Evolutionary conservation across 2,888 invertebrate species (phyloP).

Genomic region (Spatulosminthurus flaviceps): DNA sequence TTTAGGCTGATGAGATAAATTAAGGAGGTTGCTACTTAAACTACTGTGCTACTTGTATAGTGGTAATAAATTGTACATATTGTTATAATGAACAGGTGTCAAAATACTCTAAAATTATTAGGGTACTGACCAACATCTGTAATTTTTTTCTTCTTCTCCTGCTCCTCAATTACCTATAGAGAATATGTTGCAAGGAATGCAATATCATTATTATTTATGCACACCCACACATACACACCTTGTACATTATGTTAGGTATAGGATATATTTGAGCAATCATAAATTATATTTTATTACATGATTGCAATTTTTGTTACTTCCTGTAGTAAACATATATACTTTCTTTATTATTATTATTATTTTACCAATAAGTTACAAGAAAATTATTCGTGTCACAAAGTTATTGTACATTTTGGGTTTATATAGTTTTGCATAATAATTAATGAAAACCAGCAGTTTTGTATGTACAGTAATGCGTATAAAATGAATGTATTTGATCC

Average conservation of each 20-base stretch:
- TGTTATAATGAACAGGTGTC: background rate
- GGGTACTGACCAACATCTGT: background rate
- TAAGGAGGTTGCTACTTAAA: no score
- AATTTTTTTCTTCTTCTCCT: background rate
- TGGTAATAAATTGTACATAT: background rate
- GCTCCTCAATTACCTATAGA: background rate
- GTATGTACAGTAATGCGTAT: no score
- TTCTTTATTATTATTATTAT: background rate
- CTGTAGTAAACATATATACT: background rate
- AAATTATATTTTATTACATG: slow-evolving; percentile 14
- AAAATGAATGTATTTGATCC: no score
- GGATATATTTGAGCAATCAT: background rate
- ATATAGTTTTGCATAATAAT: background rate
- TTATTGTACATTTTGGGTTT: background rate
- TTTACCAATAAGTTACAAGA: background rate
- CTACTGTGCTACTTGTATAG: no score
- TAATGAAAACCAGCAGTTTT: no score
- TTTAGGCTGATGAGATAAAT: no score
- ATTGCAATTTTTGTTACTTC: slow-evolving; percentile 8
- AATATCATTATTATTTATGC: slow-evolving; percentile 6
- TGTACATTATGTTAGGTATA: no score
- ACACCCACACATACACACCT: background rate
- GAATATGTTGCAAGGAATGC: background rate
- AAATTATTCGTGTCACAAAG: background rate
- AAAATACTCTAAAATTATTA: background rate